phyloP scores from a whole-genome alignment of 37 sponge, comb jelly and placozoan genomes.

The Agelas oroides region DNA sequence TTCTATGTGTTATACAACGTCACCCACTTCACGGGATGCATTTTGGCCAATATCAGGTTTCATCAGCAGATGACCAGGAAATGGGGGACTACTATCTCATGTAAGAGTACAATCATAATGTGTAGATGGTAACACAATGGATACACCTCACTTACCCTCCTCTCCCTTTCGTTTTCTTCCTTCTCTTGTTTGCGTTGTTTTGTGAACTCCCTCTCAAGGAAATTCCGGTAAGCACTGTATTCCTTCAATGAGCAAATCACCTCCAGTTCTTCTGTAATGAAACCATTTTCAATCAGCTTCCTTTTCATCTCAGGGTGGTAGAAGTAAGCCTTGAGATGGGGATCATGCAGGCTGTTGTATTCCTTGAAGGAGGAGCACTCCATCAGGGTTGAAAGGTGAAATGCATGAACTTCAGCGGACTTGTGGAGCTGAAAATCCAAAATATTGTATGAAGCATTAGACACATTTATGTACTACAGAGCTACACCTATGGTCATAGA shows the following conservation, averaged over 20 bases:
- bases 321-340: slow-evolving; percentile 70
- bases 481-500: too few species aligned
- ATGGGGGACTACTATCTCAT: too few species aligned
- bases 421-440: slow-evolving; percentile 30
- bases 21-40: too few species aligned
- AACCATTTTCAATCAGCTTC: slow-evolving; percentile 30
- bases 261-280: not conserved
- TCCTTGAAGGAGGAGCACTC: slow-evolving; percentile 30
- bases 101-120: too few species aligned
- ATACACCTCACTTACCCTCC: too few species aligned
- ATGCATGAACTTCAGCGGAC: slow-evolving; percentile 56
- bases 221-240: slow-evolving; percentile 47
- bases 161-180: slow-evolving; percentile 7
- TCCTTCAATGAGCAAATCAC: slow-evolving; percentile 51
- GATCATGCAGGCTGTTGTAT: slow-evolving; percentile 88
- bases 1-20: too few species aligned
- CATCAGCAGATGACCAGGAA: too few species aligned
- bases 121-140: too few species aligned
- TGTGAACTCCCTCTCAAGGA: slow-evolving; percentile 30
- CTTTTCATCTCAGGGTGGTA: slow-evolving; percentile 30
- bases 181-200: slow-evolving; percentile 20
- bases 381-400: slow-evolving; percentile 58
- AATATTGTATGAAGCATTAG: not conserved
- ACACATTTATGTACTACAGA: not conserved
- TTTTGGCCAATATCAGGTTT: too few species aligned